Evolutionary conservation across 2,113 vertebrate species (phyloP).

Genomic region (Otolemur garnettii): DNA sequence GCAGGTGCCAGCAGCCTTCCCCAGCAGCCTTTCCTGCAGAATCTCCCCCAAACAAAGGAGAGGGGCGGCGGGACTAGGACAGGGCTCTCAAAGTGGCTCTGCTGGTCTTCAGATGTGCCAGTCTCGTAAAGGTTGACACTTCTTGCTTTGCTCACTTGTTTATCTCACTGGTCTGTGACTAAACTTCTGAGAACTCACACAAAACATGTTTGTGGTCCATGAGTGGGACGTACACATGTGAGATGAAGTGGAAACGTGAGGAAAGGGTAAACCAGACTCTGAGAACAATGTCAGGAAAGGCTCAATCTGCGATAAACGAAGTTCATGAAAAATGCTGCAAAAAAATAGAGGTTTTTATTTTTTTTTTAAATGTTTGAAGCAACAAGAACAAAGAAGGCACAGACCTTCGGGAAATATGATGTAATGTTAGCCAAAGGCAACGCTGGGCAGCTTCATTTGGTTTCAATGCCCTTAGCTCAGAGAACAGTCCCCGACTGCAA

Average conservation of each 20-base stretch:
- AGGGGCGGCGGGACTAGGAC: neutral
- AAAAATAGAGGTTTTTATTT: neutral
- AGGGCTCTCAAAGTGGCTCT: neutral
- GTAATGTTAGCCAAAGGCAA: neutral
- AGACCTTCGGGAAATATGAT: neutral
- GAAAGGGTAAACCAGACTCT: neutral
- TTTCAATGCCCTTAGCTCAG: neutral
- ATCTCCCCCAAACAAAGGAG: neutral
- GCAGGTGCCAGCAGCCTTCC: neutral
- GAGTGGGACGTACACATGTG: neutral
- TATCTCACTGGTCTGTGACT: neutral
- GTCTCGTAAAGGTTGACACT: rapidly evolving
- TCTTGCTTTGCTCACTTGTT: neutral
- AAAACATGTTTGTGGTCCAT: neutral
- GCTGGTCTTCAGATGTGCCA: neutral
- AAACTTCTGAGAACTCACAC: neutral
- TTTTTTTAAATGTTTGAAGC: neutral
- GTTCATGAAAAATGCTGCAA: neutral
- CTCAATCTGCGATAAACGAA: neutral
- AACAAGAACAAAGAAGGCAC: neutral
- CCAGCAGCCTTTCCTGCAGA: neutral
- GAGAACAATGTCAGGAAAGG: conserved; percentile 59
- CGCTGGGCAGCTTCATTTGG: neutral
- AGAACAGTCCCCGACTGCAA: neutral
- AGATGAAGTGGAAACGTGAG: neutral